A percentile compares a stretch with the other conserved stretches of the same genome.
Conservation (phyloP, 2,113 vertebrate genomes). For the Falcunculus frontatus region DNA sequence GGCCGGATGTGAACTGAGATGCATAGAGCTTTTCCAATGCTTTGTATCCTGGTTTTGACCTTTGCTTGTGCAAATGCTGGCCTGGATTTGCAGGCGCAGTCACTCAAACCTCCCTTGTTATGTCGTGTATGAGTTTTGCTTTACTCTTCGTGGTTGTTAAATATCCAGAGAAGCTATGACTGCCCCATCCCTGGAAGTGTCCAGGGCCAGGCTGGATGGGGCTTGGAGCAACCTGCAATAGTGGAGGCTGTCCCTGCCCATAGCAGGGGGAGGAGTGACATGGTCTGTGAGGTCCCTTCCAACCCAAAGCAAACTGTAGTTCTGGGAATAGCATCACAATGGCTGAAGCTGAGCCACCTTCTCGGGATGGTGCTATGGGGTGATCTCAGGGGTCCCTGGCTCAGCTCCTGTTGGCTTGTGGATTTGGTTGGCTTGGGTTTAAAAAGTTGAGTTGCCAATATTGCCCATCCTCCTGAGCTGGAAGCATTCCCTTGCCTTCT, state of each 20-base stretch:
- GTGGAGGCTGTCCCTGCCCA: background rate
- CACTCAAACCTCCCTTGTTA: rapidly evolving
- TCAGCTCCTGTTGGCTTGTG: background rate
- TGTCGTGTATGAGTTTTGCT: rapidly evolving
- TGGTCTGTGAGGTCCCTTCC: background rate
- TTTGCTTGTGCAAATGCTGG: background rate
- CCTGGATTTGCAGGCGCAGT: background rate
- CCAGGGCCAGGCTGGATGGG: rapidly evolving
- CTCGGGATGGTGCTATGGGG: background rate
- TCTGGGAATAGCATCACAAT: rapidly evolving
- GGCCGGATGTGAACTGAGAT: background rate
- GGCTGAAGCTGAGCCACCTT: background rate
- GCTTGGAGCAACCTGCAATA: background rate
- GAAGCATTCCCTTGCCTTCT: background rate
- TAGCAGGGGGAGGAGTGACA: background rate
- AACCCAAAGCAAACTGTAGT: background rate
- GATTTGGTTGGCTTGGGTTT: background rate
- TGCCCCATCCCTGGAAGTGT: background rate
- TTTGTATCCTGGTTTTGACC: background rate
- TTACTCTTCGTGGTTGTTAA: background rate
- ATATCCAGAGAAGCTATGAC: background rate
- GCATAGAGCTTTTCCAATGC: background rate
- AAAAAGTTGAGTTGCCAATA: background rate
- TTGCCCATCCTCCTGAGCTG: background rate
- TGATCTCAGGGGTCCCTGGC: background rate